Evolutionary conservation across 2,888 invertebrate genomes (phyloP).

Genomic region (Lottia scabra): DNA sequence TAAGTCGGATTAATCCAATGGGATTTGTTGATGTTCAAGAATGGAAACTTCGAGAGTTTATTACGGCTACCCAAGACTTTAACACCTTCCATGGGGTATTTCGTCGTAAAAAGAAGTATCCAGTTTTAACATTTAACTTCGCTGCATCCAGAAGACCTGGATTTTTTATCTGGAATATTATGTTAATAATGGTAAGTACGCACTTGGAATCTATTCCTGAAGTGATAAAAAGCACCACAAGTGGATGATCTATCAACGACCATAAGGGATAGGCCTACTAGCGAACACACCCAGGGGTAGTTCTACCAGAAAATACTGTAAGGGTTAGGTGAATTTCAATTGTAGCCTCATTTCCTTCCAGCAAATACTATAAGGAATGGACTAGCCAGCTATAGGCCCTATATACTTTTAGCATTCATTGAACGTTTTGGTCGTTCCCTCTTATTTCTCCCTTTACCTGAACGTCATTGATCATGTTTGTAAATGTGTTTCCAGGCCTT

Average conservation of each 20-base stretch:
- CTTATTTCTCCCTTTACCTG: too few species aligned
- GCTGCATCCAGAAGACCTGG: slow-evolving; percentile 61
- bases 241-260: too few species aligned
- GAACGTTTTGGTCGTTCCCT: too few species aligned
- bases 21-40: slow-evolving; percentile 66
- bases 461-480: neutral
- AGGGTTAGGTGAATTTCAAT: too few species aligned
- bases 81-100: slow-evolving; percentile 33
- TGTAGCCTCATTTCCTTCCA: too few species aligned
- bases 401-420: too few species aligned
- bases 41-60: slow-evolving; percentile 59
- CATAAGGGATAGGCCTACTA: too few species aligned
- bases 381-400: too few species aligned
- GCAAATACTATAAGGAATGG: too few species aligned
- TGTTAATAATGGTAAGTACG: slow-evolving; percentile 62
- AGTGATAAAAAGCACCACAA: too few species aligned
- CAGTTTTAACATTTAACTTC: slow-evolving; percentile 59
- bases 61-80: slow-evolving; percentile 33
- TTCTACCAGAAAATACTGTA: too few species aligned
- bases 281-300: too few species aligned
- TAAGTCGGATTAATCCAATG: slow-evolving; percentile 60
- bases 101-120: slow-evolving; percentile 51
- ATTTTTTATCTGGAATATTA: slow-evolving; percentile 67
- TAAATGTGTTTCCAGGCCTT: slow-evolving; percentile 52
- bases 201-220: neutral